Conservation (phyloP, 2,797 vertebrate genomes). For the Rhinichthys osculus region DNA sequence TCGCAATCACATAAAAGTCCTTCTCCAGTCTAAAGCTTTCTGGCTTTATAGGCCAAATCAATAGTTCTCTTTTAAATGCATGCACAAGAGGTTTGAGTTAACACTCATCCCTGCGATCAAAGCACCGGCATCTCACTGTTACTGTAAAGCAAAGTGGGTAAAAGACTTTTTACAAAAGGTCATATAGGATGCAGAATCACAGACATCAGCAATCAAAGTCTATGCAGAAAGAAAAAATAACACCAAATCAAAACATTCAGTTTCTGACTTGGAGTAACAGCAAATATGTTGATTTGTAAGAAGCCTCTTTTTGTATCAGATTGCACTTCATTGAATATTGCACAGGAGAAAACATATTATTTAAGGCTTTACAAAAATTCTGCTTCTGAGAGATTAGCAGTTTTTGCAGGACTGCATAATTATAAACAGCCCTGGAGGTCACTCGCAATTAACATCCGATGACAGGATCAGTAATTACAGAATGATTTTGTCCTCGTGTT, state of each 20-base stretch:
- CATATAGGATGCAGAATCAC: neutral
- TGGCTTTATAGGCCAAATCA: conserved; percentile 44
- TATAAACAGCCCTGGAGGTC: conserved; percentile 64
- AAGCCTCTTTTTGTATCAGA: conserved; percentile 58
- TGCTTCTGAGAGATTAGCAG: conserved; percentile 68
- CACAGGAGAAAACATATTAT: conserved; percentile 59
- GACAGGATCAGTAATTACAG: conserved; percentile 74
- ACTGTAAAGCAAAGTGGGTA: conserved; percentile 33
- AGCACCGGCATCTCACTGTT: conserved; percentile 19
- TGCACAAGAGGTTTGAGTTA: conserved; percentile 34
- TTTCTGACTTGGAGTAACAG: conserved; percentile 48
- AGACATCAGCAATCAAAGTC: conserved; percentile 2
- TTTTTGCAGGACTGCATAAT: conserved; percentile 66
- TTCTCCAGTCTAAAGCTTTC: neutral
- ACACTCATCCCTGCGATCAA: conserved; percentile 27
- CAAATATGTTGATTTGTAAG: conserved; percentile 64
- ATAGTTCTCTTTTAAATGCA: conserved; percentile 43
- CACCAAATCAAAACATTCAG: conserved; percentile 52
- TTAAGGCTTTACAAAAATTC: conserved; percentile 59
- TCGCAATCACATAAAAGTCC: neutral
- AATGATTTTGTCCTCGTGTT: conserved; percentile 64
- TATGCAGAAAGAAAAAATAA: conserved; percentile 54
- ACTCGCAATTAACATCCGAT: conserved; percentile 72
- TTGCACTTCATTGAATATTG: conserved; percentile 67
- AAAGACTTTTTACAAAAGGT: conserved; percentile 5